These are phyloP conservation scores for Pseudomyrmex sp. DNA, from an alignment of 1,140 invertebrate species.

Conservation along the genomic window DNA sequence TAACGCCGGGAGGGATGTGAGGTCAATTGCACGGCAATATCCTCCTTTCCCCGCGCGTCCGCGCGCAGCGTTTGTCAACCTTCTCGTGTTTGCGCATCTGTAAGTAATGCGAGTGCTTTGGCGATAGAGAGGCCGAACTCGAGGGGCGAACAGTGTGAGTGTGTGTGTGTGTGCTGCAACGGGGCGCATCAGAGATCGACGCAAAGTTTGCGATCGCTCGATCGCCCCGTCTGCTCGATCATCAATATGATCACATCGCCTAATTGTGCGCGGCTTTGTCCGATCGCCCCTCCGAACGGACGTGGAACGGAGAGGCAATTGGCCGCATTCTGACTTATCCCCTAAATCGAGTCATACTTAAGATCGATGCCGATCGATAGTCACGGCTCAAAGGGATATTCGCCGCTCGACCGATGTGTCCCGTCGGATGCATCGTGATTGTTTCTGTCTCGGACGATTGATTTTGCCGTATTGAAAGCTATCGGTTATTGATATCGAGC, in stretches of 20 bases:
- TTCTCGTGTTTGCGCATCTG: constrained; percentile 71
- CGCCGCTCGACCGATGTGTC: background rate
- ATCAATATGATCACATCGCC: constrained; percentile 62
- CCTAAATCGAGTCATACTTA: constrained; percentile 34
- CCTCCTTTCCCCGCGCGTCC: constrained; percentile 34
- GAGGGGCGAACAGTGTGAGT: background rate
- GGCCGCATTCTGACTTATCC: constrained; percentile 13
- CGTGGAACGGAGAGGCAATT: constrained; percentile 37
- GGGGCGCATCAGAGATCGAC: constrained; percentile 53
- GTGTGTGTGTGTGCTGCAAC: constrained; percentile 7
- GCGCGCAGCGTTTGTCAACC: constrained; percentile 70
- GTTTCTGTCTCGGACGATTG: constrained; percentile 24
- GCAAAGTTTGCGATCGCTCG: constrained; percentile 61
- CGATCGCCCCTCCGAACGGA: constrained; percentile 38
- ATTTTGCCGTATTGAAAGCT: constrained; percentile 37
- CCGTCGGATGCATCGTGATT: constrained; percentile 10
- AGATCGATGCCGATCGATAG: constrained; percentile 43
- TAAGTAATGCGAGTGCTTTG: constrained; percentile 66
- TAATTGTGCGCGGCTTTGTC: constrained; percentile 43
- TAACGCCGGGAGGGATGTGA: constrained; percentile 48
- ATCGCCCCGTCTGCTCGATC: constrained; percentile 31
- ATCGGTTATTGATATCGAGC: constrained; percentile 40
- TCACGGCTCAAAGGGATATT: background rate
- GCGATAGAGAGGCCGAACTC: background rate
- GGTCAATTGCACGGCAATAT: constrained; percentile 72